These are phyloP conservation scores for Diplolepis rosae DNA, from an alignment of 2,888 invertebrate genomes.

Conservation along the genomic window DNA sequence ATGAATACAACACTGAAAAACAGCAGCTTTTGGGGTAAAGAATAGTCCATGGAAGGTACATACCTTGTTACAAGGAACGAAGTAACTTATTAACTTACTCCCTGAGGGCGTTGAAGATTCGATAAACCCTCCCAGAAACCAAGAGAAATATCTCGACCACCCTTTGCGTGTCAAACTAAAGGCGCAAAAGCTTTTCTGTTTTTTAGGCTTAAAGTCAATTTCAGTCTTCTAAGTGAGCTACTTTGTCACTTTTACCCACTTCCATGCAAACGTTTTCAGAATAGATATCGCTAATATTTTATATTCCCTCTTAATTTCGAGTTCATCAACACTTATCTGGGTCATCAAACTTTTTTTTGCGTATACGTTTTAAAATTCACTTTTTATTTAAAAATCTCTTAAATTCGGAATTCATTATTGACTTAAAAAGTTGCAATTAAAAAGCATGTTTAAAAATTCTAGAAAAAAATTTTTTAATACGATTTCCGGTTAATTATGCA, in stretches of 20 bases:
- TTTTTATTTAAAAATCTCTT: too few species aligned
- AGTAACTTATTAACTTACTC: conserved; percentile 52
- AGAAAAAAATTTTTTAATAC: too few species aligned
- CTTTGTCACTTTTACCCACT: background rate
- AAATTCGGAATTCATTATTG: too few species aligned
- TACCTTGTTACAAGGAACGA: conserved; percentile 39
- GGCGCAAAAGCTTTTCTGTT: conserved; percentile 10
- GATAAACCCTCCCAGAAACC: background rate
- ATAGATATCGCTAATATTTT: background rate
- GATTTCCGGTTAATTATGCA: too few species aligned
- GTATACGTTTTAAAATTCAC: too few species aligned
- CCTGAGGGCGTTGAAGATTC: conserved; percentile 42
- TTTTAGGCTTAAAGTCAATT: conserved; percentile 9
- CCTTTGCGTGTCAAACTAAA: conserved; percentile 25
- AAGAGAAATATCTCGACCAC: conserved; percentile 28
- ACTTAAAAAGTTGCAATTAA: too few species aligned
- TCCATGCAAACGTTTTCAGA: background rate
- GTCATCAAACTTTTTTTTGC: too few species aligned
- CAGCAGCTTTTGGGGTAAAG: conserved; percentile 30
- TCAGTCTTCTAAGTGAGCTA: conserved; percentile 8
- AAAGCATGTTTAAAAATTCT: too few species aligned
- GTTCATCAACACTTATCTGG: too few species aligned
- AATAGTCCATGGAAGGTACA: conserved; percentile 40
- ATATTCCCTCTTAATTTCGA: too few species aligned
- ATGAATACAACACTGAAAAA: background rate